Evolutionary conservation across 2,113 vertebrate genomes (phyloP), one percentile per base, ranked within the genome.

Genomic region (Leptocoma aspasia): DNA sequence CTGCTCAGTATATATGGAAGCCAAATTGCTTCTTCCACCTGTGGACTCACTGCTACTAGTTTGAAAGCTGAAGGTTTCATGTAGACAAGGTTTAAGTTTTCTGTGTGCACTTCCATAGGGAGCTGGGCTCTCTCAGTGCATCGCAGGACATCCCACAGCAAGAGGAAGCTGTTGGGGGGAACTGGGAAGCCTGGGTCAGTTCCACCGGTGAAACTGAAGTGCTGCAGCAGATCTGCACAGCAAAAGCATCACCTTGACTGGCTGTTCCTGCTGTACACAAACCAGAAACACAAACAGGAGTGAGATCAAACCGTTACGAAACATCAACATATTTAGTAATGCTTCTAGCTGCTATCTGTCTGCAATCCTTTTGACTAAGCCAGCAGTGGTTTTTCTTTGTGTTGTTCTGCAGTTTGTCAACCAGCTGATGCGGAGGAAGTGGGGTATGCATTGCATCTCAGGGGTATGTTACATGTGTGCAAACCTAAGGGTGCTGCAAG

Each of bases 261-360:
- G 27, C 59, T 6, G 1, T 64, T 72, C 56, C 35, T 73, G 75
- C 81, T 72, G 2, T 65, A 50, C 2, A 7, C 59, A 80, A 69
- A 85, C 66, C 42, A 83, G 71, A 57, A 92, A 28, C 44, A 42
- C 66, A 53, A 54, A 33, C 66, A 75, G 49, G 68, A 71, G 7
- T 9, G 28, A 94, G 44, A 92, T 44, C 66, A 86, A 94, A 60
- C 85, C 86, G 56, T 72, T 81, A 50, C 5, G 68, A 90, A 86
- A 49, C 64, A 64, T 60, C 64, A 82, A 24, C 72, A 31, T 89
- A 86, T 30, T 89, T 92, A 92, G 88, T 81, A 93, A 75, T 35
- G 57, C 45, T 90, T 75, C 79, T 70, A 86, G 82, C 47, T 63
- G 76, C 60, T 85, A 18, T 61, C 53, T 1, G 3, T 69, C 68